These are phyloP conservation scores for Sitophilus oryzae DNA, from an alignment of 1,140 invertebrate species.

Conservation along the genomic window DNA sequence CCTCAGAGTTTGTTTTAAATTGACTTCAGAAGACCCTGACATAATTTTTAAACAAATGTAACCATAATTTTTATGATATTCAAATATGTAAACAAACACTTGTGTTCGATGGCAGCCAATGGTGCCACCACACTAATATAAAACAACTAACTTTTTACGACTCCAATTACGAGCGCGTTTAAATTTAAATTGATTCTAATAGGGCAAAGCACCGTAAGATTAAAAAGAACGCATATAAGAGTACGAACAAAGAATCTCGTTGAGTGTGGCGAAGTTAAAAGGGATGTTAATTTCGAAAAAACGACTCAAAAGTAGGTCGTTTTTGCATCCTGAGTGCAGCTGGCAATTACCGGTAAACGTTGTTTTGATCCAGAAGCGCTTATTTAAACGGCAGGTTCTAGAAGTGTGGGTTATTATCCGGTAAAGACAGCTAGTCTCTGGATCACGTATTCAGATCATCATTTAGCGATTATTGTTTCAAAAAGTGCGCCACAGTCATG, in stretches of 20 bases:
- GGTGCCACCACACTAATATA: too few species aligned
- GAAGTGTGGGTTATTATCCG: neutral
- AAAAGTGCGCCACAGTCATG: neutral
- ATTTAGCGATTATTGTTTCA: neutral
- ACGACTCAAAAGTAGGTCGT: neutral
- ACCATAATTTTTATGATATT: too few species aligned
- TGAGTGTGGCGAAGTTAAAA: neutral
- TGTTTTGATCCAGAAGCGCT: neutral
- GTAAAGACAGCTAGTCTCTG: neutral
- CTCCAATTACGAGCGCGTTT: too few species aligned
- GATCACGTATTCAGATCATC: neutral
- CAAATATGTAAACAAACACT: too few species aligned
- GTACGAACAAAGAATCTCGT: neutral
- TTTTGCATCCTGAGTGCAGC: constrained; percentile 3
- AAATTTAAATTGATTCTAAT: too few species aligned
- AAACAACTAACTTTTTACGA: too few species aligned
- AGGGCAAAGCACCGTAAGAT: too few species aligned
- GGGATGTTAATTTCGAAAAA: neutral
- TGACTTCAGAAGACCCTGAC: constrained; percentile 34
- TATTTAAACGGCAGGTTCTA: neutral
- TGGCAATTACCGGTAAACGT: neutral
- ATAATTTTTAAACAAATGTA: too few species aligned
- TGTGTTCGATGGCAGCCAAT: too few species aligned
- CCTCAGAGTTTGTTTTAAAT: constrained; percentile 41
- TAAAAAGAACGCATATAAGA: too few species aligned